Conservation (phyloP, 1,140 invertebrate species). For the Lordiphosa mommai region DNA sequence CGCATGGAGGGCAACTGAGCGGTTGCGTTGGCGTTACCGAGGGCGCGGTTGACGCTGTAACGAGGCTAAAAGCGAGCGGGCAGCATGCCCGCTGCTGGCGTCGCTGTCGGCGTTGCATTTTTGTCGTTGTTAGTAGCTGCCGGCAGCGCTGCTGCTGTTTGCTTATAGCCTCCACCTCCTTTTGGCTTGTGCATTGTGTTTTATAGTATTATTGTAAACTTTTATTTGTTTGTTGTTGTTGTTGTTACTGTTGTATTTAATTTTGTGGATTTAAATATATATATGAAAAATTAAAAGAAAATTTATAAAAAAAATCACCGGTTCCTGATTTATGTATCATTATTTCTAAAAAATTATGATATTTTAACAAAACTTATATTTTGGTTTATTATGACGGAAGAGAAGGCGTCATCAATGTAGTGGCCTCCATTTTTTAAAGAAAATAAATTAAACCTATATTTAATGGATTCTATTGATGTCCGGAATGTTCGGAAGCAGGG, state of each 20-base stretch:
- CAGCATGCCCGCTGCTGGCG: slow-evolving; percentile 14
- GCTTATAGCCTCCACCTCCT: slow-evolving; percentile 76
- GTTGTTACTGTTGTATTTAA: slow-evolving; percentile 35
- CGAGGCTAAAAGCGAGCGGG: slow-evolving; percentile 66
- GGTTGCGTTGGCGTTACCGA: slow-evolving; percentile 49
- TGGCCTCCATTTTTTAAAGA: too few species aligned
- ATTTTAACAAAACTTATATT: too few species aligned
- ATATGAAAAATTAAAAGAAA: too few species aligned
- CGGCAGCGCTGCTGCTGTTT: slow-evolving; percentile 33
- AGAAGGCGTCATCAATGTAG: too few species aligned
- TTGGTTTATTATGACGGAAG: too few species aligned
- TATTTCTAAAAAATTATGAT: too few species aligned
- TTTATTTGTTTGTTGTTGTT: slow-evolving; percentile 42
- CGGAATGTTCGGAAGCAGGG: too few species aligned
- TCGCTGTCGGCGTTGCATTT: slow-evolving; percentile 14
- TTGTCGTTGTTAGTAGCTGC: slow-evolving; percentile 28
- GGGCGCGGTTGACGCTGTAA: slow-evolving; percentile 64
- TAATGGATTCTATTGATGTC: too few species aligned
- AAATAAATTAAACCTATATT: too few species aligned
- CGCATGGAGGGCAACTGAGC: slow-evolving; percentile 67
- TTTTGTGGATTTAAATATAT: slow-evolving; percentile 30
- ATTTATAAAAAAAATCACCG: too few species aligned
- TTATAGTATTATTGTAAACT: slow-evolving; percentile 57
- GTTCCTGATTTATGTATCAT: too few species aligned
- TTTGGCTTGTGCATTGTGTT: slow-evolving; percentile 69